phyloP scores from a whole-genome alignment of 1,140 invertebrate genomes.

The Harpegnathos saltator region DNA sequence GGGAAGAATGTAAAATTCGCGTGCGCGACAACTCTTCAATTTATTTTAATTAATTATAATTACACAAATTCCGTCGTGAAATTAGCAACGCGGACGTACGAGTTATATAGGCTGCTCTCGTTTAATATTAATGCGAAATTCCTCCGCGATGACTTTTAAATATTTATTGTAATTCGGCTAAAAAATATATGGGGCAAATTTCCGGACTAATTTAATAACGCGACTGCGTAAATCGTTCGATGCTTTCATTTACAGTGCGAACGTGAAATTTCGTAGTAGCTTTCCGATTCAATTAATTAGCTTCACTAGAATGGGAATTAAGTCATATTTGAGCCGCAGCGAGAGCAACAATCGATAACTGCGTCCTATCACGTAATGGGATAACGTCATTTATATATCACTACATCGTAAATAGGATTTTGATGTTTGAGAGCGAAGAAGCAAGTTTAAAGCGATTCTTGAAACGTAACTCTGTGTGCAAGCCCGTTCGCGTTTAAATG shows the following conservation, averaged over 20 bases:
- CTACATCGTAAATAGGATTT: conserved; percentile 1
- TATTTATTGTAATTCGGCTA: conserved; percentile 5
- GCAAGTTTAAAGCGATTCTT: neutral
- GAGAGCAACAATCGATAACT: conserved; percentile 15
- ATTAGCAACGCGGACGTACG: conserved; percentile 1
- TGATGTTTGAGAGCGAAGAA: conserved; percentile 29
- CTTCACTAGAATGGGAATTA: neutral
- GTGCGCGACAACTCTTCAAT: conserved; percentile 21
- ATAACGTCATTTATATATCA: neutral
- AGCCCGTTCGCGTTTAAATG: conserved; percentile 27
- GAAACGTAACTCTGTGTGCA: neutral
- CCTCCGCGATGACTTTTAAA: conserved; percentile 34
- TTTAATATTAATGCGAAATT: conserved; percentile 25
- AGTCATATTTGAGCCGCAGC: neutral
- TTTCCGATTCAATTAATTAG: conserved; percentile 22
- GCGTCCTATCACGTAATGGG: neutral
- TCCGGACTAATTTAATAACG: conserved; percentile 31
- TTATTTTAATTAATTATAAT: conserved; percentile 49
- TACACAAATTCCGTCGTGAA: conserved; percentile 22
- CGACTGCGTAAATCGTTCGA: neutral
- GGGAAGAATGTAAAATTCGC: conserved; percentile 30
- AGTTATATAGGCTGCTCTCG: conserved; percentile 21
- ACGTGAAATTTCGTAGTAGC: conserved; percentile 13
- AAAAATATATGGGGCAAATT: conserved; percentile 19
- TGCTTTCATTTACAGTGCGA: conserved; percentile 7